Base-by-base conservation (phyloP, 2,888 invertebrate species). In the Marronus borbonicus region DNA sequence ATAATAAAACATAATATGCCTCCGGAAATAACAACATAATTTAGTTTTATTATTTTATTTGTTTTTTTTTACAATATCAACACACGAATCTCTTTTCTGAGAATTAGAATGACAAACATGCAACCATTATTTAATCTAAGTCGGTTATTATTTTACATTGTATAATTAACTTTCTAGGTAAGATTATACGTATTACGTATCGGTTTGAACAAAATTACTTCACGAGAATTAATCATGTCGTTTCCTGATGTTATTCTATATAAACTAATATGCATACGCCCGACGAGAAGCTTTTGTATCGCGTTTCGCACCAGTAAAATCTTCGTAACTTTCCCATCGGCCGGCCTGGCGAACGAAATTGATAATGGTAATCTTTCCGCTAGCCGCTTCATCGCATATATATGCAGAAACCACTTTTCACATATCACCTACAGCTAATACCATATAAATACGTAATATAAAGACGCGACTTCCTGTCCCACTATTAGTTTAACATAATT, bases 401-500 rank as follows among this genome's bases (percentile, higher is more conserved):
- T 14, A 55, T 55, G 14, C 17, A n/a, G 12, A 14, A 44, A 44
- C 44, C 44, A 44, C 44, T 44, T 44, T 44, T 44, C 17, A 55
- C 55, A 55, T 55, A 58, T 58, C 55, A 20, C 55, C 20, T 55
- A 55, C 17, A 12, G 12, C 44, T 44, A 44, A 44, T 58, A 58
- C 55, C 55, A 50, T 68, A 68, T 50, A 50, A 3, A 24, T 49
- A n/a, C 20, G 7, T 24, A 68, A 68, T 50, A 68, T 14, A 68
- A 50, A 68, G 52, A 66, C 49, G 44, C 66, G 50, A 68, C 68
- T 60, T 74, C 72, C 72, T 74, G 72, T 74, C 60, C 72, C 44
- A 74, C 72, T 74, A 74, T 74, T 60, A 49, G 50, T 14, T 31
- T 68, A 68, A 74, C 60, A 60, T 20, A 44, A 74, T 60, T 74